phyloP scores from a whole-genome alignment of 1,140 invertebrate species.

The Andrena cerasifolii region DNA sequence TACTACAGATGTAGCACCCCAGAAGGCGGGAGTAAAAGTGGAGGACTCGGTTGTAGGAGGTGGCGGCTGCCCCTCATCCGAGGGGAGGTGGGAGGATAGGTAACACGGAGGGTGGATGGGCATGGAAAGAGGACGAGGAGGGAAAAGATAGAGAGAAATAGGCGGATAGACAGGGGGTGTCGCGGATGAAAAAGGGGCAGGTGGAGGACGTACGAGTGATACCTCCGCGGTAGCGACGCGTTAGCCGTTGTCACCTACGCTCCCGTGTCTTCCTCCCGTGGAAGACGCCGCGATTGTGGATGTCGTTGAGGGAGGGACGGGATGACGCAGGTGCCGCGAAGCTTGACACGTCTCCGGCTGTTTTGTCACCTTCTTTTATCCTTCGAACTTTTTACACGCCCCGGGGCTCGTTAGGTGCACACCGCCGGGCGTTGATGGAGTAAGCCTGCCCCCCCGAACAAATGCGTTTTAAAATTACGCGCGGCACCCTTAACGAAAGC shows the following conservation, averaged over 20 bases:
- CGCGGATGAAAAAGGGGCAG: constrained; percentile 29
- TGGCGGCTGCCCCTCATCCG: constrained; percentile 11
- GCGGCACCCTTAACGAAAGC: neutral
- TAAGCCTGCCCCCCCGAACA: constrained; percentile 58
- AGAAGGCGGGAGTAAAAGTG: constrained; percentile 49
- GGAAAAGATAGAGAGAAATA: constrained; percentile 50
- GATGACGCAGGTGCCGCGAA: constrained; percentile 72
- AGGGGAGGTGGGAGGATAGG: constrained; percentile 22
- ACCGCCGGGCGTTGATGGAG: constrained; percentile 66
- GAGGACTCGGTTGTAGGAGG: constrained; percentile 18
- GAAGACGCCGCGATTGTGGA: constrained; percentile 13
- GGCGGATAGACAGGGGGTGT: constrained; percentile 51
- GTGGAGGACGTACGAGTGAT: neutral
- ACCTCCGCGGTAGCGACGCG: constrained; percentile 17
- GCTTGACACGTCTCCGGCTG: constrained; percentile 74
- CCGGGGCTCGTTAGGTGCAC: constrained; percentile 65
- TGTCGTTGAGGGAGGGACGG: constrained; percentile 38
- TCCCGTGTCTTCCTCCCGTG: constrained; percentile 13
- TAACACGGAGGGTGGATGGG: constrained; percentile 14
- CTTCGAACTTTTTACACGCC: constrained; percentile 66
- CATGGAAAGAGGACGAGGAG: neutral
- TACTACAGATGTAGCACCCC: constrained; percentile 39
- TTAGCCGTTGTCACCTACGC: constrained; percentile 28
- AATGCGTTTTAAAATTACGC: constrained; percentile 66
- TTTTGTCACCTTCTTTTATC: constrained; percentile 72